phyloP scores from a whole-genome alignment of 2,888 invertebrate species.

The Drosophila lutescens region DNA sequence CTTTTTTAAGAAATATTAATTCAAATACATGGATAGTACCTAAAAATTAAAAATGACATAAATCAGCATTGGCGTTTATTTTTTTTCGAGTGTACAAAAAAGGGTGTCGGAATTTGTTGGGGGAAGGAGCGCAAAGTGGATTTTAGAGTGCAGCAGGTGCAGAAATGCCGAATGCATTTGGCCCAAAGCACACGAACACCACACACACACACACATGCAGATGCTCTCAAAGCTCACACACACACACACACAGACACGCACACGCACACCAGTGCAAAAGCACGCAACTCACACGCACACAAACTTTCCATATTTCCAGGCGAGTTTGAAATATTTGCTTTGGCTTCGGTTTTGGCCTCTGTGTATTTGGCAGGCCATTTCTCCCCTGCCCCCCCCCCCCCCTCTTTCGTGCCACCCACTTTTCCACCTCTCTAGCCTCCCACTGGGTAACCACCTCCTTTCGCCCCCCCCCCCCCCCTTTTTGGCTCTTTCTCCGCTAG shows the following conservation, averaged over 20 bases:
- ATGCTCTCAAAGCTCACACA: conserved; percentile 19
- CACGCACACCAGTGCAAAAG: not conserved
- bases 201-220: conserved; percentile 24
- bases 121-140: conserved; percentile 9
- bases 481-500: not conserved
- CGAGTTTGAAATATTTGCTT: conserved; percentile 66
- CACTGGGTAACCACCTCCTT: not conserved
- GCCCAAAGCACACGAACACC: conserved; percentile 11
- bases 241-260: conserved; percentile 8
- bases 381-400: not conserved
- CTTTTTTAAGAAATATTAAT: no score
- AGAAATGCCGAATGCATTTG: conserved; percentile 21
- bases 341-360: conserved; percentile 14
- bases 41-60: no score
- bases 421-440: not conserved
- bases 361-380: conserved; percentile 21
- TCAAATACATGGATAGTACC: no score
- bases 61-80: not conserved
- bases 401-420: not conserved
- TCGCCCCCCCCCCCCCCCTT: not conserved
- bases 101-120: conserved; percentile 6
- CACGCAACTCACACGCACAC: conserved; percentile 26
- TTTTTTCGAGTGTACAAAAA: conserved; percentile 1
- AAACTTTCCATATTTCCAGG: conserved; percentile 71
- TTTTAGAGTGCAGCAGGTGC: conserved; percentile 47